phyloP scores from a whole-genome alignment of 2,113 vertebrate species.

The Mastomys coucha region DNA sequence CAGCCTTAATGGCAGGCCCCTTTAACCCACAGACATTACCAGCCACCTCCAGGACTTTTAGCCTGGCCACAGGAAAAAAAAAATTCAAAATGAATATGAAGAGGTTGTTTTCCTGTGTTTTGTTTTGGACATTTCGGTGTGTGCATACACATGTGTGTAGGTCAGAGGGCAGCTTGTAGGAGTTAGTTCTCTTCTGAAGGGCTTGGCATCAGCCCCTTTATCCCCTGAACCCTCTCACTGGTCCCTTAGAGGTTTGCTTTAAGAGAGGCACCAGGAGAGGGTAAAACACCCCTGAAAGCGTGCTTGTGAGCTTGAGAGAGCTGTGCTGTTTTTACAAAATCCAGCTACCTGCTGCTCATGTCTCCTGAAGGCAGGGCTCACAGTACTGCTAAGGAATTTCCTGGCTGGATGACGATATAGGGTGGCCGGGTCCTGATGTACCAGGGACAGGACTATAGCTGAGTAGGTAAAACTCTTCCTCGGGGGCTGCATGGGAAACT shows the following conservation, averaged over 20 bases:
- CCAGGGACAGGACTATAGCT: not conserved
- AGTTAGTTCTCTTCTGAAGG: not conserved
- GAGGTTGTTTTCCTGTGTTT: not conserved
- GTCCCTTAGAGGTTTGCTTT: not conserved
- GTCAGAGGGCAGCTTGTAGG: not conserved
- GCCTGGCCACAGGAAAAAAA: not conserved
- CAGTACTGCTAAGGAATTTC: not conserved
- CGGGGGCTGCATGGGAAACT: not conserved
- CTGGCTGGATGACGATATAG: not conserved
- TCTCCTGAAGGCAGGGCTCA: not conserved
- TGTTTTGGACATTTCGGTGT: not conserved
- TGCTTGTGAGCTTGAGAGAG: not conserved
- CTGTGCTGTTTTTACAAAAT: not conserved
- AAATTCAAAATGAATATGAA: not conserved
- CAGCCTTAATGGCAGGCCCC: not conserved
- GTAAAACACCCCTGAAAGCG: too few species aligned
- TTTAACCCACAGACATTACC: not conserved
- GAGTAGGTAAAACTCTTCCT: not conserved
- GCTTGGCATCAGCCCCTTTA: not conserved
- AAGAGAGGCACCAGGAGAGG: not conserved
- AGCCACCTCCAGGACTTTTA: not conserved
- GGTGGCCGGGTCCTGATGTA: too few species aligned
- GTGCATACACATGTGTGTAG: not conserved
- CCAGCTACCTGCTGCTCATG: not conserved
- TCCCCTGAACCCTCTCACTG: not conserved